Percentiles rank a stretch among this genome's conserved stretches.
Conservation (phyloP, 2,888 invertebrate species). For the Cataglyphis altisquamis region DNA sequence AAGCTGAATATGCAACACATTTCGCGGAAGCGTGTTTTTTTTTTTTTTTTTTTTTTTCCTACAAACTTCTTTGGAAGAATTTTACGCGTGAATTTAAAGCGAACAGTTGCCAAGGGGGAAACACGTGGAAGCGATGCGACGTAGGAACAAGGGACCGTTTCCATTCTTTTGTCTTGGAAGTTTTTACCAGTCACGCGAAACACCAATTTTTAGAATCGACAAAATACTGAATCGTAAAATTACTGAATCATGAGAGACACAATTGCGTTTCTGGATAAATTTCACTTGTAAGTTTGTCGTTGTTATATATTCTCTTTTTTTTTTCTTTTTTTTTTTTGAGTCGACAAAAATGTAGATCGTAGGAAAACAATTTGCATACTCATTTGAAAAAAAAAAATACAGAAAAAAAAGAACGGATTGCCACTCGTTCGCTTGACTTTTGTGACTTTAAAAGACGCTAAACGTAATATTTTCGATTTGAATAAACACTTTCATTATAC, state of each 20-base stretch:
- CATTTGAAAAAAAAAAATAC: background rate
- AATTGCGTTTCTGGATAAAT: slow-evolving; percentile 6
- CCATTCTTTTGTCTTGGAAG: background rate
- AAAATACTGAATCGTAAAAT: background rate
- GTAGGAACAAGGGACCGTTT: background rate
- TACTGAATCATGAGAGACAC: background rate
- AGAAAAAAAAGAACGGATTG: background rate
- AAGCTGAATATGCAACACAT: background rate
- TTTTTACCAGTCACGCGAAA: slow-evolving; percentile 13
- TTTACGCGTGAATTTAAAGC: slow-evolving; percentile 28
- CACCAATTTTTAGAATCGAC: slow-evolving; percentile 21
- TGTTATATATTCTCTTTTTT: no score
- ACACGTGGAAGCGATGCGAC: slow-evolving; percentile 13
- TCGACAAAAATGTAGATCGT: background rate
- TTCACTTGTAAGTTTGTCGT: background rate
- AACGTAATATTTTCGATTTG: background rate
- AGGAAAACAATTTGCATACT: background rate
- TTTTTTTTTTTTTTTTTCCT: background rate
- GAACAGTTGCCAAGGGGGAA: background rate
- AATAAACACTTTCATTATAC: slow-evolving; percentile 5
- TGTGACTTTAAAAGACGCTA: background rate
- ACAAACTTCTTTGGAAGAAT: slow-evolving; percentile 6
- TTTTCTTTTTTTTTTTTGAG: background rate
- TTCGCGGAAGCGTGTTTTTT: slow-evolving; percentile 3
- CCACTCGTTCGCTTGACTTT: background rate